phyloP scores from a whole-genome alignment of 2,113 vertebrate species.

The Ondatra zibethicus region DNA sequence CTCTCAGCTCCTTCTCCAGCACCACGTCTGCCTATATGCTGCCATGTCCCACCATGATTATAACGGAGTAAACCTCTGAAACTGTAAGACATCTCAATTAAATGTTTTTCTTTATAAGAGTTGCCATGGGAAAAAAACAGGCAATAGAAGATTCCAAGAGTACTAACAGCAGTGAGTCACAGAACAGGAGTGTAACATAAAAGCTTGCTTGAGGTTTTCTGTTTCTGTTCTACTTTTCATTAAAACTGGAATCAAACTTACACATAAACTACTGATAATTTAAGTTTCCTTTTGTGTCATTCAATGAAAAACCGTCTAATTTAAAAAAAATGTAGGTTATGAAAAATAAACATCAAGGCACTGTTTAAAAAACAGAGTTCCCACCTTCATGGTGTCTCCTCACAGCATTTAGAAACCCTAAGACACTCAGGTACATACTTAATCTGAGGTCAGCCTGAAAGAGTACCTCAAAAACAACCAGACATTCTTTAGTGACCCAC shows the following conservation, averaged over 20 bases:
- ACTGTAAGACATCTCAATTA: background rate
- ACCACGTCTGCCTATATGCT: background rate
- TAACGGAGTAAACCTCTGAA: background rate
- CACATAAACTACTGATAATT: constrained; percentile 96
- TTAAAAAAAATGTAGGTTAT: constrained; percentile 97
- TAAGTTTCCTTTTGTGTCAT: constrained; percentile 98
- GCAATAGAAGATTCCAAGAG: constrained; percentile 87
- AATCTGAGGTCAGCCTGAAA: background rate
- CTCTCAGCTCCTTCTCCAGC: background rate
- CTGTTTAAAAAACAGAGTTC: constrained; percentile 87
- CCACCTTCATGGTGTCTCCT: background rate
- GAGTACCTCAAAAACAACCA: background rate
- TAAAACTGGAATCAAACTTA: constrained; percentile 98
- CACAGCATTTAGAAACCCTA: background rate
- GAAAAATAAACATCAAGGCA: constrained; percentile 99
- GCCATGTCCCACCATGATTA: background rate
- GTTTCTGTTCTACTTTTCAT: constrained; percentile 91
- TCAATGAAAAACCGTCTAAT: constrained; percentile 98
- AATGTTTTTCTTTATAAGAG: background rate
- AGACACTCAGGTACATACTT: background rate
- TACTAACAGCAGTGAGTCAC: constrained; percentile 83
- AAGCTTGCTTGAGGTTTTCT: constrained; percentile 90
- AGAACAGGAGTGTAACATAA: constrained; percentile 79
- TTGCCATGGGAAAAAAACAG: constrained; percentile 86
- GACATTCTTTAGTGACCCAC: background rate